Evolutionary conservation across 2,113 vertebrate genomes (phyloP).

Genomic region (Rallus limicola): DNA sequence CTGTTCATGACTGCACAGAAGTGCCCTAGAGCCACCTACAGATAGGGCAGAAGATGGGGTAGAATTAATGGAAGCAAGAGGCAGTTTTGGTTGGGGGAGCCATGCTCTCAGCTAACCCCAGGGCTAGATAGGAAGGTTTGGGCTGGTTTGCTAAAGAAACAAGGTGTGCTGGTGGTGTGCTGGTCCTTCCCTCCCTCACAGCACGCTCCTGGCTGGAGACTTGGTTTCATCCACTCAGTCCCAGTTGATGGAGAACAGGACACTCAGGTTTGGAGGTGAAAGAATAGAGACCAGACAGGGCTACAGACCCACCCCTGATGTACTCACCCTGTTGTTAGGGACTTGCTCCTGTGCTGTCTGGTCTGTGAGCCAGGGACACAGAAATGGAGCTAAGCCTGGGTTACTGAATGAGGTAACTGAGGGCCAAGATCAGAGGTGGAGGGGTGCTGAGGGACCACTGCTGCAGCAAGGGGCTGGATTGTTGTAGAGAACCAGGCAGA

Average conservation of each 20-base stretch:
- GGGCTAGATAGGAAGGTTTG: fast-evolving
- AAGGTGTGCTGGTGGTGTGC: not conserved
- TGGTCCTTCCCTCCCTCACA: not conserved
- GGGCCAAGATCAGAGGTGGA: not conserved
- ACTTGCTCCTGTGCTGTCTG: not conserved
- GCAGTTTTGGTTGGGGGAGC: not conserved
- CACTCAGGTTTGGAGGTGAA: not conserved
- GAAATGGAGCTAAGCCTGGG: not conserved
- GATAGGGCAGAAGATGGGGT: not conserved
- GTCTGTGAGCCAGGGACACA: no score
- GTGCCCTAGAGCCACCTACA: not conserved
- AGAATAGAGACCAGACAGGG: not conserved
- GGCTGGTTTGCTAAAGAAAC: not conserved
- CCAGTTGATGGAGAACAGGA: no score
- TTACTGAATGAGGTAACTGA: not conserved
- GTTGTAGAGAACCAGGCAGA: not conserved
- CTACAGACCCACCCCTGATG: not conserved
- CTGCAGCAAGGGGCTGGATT: no score
- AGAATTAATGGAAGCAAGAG: not conserved
- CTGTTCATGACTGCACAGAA: fast-evolving
- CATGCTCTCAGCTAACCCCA: not conserved
- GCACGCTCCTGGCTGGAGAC: not conserved
- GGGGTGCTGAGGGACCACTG: not conserved
- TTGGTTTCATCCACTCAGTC: not conserved
- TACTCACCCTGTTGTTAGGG: not conserved